Percentiles rank a stretch among this genome's conserved stretches.
Evolutionary conservation across 2,113 vertebrate species (phyloP).

Genomic region (Cercopithecus mona): DNA sequence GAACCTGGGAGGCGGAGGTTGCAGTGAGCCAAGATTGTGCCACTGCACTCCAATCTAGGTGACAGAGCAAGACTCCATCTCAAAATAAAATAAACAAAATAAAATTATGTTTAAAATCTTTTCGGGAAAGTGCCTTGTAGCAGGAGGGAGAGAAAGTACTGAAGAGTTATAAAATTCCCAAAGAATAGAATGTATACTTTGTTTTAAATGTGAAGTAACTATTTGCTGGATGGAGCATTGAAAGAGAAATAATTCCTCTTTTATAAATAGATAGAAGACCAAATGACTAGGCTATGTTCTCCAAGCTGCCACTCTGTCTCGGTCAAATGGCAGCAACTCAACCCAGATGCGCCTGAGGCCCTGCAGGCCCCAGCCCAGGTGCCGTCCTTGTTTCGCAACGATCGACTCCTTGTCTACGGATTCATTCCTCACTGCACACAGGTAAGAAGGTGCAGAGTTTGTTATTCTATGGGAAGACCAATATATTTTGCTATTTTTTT

Average conservation of each 20-base stretch:
- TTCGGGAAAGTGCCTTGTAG: background rate
- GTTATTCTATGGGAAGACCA: background rate
- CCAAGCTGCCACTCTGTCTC: conserved; percentile 89
- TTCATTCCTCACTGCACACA: conserved; percentile 90
- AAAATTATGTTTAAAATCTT: background rate
- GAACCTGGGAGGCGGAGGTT: background rate
- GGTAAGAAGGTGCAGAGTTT: conserved; percentile 74
- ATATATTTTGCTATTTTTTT: background rate
- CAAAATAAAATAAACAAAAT: background rate
- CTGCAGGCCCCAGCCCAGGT: conserved; percentile 89
- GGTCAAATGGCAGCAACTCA: conserved; percentile 92
- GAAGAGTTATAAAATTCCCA: background rate
- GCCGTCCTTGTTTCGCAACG: conserved; percentile 86
- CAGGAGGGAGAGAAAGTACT: background rate
- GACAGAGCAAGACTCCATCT: background rate
- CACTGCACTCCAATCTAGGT: background rate
- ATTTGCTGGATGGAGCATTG: background rate
- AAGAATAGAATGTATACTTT: background rate
- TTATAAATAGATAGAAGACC: conserved; percentile 84
- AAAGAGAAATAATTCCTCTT: conserved; percentile 29
- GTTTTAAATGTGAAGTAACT: background rate
- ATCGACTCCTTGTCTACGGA: conserved; percentile 90
- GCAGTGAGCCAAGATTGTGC: background rate
- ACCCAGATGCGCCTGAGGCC: conserved; percentile 69
- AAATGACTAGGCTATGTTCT: conserved; percentile 83